Conservation (phyloP, 1,140 invertebrate genomes). For the Stratiolaelaps scimitus region DNA sequence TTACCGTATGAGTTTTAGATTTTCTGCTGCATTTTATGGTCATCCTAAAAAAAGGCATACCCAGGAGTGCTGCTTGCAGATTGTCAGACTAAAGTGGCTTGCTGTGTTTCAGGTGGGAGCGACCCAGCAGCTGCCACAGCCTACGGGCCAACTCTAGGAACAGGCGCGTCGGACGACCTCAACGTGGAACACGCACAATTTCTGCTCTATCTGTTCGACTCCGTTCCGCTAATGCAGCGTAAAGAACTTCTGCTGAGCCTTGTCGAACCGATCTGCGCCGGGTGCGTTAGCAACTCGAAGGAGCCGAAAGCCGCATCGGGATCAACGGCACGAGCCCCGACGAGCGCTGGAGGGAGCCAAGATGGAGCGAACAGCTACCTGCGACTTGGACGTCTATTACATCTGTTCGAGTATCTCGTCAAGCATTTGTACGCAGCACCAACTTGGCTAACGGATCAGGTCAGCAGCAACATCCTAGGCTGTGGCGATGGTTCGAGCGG, state of each 20-base stretch:
- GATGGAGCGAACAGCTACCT: constrained; percentile 46
- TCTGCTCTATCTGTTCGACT: constrained; percentile 82
- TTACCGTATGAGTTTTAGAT: too few relatives aligned
- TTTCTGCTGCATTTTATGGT: too few relatives aligned
- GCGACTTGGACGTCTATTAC: constrained; percentile 63
- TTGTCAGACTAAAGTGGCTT: constrained; percentile 33
- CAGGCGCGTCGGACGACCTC: constrained; percentile 53
- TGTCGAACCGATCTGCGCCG: constrained; percentile 40
- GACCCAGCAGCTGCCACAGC: constrained; percentile 54
- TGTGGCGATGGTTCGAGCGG: too few relatives aligned
- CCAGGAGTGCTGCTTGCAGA: too few relatives aligned
- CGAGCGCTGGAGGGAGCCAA: constrained; percentile 34
- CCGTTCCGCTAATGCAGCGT: constrained; percentile 86
- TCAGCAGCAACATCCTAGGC: constrained; percentile 34
- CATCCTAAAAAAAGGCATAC: too few relatives aligned
- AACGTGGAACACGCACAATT: constrained; percentile 92
- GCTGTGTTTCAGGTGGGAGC: constrained; percentile 21
- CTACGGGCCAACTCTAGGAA: not conserved
- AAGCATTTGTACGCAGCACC: constrained; percentile 76
- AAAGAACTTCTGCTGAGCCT: constrained; percentile 68
- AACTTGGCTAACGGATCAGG: constrained; percentile 45
- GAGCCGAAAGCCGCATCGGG: too few relatives aligned
- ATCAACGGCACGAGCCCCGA: constrained; percentile 32
- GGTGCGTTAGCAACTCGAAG: not conserved
- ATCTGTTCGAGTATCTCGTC: constrained; percentile 89